These are phyloP conservation scores for Origma solitaria DNA, from an alignment of 2,113 vertebrate species.

Conservation along the genomic window DNA sequence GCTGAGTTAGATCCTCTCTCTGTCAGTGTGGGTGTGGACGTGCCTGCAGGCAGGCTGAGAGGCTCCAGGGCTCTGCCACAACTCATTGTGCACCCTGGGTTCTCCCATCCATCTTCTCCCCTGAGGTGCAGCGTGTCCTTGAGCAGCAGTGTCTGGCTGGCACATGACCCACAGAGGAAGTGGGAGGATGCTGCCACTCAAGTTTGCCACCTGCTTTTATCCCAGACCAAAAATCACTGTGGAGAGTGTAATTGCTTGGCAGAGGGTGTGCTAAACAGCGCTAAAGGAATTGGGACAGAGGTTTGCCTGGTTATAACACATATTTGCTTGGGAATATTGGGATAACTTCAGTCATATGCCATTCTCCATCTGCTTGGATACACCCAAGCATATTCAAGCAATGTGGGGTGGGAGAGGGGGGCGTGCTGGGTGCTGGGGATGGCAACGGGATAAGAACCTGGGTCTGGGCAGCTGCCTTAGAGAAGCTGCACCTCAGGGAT, in stretches of 20 bases:
- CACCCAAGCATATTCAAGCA: neutral
- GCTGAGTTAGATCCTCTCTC: neutral
- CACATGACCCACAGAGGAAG: rapidly evolving
- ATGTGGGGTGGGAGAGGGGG: neutral
- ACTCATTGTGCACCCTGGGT: rapidly evolving
- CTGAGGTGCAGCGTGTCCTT: neutral
- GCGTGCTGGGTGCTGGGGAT: rapidly evolving
- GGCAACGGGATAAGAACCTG: neutral
- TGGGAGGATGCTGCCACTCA: neutral
- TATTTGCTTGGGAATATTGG: neutral
- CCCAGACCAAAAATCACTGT: neutral
- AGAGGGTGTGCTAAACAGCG: neutral
- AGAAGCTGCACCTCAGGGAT: neutral
- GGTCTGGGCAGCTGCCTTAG: neutral
- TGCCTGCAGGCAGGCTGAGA: neutral
- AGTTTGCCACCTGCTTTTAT: neutral
- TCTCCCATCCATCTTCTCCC: neutral
- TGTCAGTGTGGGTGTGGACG: neutral
- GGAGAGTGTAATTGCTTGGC: neutral
- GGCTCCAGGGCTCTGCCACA: neutral
- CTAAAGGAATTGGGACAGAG: neutral
- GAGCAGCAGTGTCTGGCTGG: neutral
- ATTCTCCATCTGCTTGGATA: neutral
- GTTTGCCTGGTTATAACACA: neutral
- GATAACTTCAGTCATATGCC: neutral